A percentile compares a stretch with the other conserved stretches of the same genome.
Evolutionary conservation across 2,888 invertebrate species (phyloP).

Genomic region (Acrobasis repandana): DNA sequence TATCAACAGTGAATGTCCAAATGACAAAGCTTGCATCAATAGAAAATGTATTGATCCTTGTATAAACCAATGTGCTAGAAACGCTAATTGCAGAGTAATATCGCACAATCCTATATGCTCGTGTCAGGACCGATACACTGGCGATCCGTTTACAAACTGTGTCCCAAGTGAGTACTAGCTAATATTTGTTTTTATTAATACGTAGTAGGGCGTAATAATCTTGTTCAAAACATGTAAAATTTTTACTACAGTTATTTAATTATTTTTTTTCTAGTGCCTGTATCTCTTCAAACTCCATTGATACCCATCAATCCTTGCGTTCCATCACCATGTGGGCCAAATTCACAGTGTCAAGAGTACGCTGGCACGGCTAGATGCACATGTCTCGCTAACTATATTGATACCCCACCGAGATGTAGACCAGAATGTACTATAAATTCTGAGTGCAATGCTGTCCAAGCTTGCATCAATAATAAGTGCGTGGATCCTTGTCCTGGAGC

Average conservation of each 20-base stretch:
- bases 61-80: constrained; percentile 89
- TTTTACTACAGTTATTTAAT: no score
- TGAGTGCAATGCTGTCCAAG: constrained; percentile 86
- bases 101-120: constrained; percentile 93
- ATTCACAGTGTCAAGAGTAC: constrained; percentile 87
- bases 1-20: constrained; percentile 90
- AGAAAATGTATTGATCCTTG: constrained; percentile 92
- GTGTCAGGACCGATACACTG: constrained; percentile 87
- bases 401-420: constrained; percentile 89
- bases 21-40: constrained; percentile 89
- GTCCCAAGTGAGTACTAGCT: constrained; percentile 69
- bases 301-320: constrained; percentile 83
- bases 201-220: no score
- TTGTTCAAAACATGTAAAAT: no score
- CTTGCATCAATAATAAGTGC: constrained; percentile 88
- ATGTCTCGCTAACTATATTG: constrained; percentile 87
- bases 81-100: constrained; percentile 90
- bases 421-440: constrained; percentile 88
- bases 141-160: constrained; percentile 88
- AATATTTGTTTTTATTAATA: no score
- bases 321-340: constrained; percentile 91
- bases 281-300: constrained; percentile 49
- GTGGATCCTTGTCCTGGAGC: constrained; percentile 90
- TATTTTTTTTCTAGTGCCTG: constrained; percentile 47
- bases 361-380: constrained; percentile 87